Conservation (phyloP, 2,888 invertebrate species). For the Spodoptera exigua region DNA sequence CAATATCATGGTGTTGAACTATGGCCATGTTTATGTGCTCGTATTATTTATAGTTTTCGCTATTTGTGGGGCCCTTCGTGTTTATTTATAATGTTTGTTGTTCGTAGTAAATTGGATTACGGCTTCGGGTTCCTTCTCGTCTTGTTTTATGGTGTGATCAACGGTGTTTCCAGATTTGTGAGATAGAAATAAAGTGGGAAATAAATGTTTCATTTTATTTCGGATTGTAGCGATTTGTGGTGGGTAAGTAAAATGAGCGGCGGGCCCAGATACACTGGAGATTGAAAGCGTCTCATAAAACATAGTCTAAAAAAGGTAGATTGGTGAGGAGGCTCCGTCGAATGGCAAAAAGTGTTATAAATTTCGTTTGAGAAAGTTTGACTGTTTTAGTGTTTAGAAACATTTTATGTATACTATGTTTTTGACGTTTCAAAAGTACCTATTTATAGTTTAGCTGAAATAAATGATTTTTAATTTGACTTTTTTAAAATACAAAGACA, state of each 20-base stretch:
- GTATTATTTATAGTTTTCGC: constrained; percentile 69
- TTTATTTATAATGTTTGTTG: constrained; percentile 64
- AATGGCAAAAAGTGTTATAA: constrained; percentile 1
- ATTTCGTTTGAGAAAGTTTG: background rate
- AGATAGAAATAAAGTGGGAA: constrained; percentile 55
- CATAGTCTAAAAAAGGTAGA: constrained; percentile 15
- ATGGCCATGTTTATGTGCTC: constrained; percentile 64
- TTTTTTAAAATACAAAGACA: too few relatives aligned
- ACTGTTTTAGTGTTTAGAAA: background rate
- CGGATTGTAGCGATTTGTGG: constrained; percentile 48
- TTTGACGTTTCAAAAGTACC: too few relatives aligned
- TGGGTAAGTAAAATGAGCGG: constrained; percentile 37
- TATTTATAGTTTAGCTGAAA: too few relatives aligned
- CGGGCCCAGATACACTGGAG: constrained; percentile 35
- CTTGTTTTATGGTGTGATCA: constrained; percentile 59
- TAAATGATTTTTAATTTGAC: too few relatives aligned
- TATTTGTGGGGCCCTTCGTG: constrained; percentile 57
- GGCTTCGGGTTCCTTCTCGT: constrained; percentile 48
- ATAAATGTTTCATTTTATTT: constrained; percentile 60
- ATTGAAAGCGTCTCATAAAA: constrained; percentile 45
- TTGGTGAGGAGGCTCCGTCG: constrained; percentile 5
- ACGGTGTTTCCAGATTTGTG: constrained; percentile 59
- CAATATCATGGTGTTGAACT: constrained; percentile 74
- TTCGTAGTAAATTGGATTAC: constrained; percentile 63
- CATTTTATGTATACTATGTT: background rate